Base-by-base conservation (phyloP, 2,888 invertebrate species). In the Amphiduros pacificus region DNA sequence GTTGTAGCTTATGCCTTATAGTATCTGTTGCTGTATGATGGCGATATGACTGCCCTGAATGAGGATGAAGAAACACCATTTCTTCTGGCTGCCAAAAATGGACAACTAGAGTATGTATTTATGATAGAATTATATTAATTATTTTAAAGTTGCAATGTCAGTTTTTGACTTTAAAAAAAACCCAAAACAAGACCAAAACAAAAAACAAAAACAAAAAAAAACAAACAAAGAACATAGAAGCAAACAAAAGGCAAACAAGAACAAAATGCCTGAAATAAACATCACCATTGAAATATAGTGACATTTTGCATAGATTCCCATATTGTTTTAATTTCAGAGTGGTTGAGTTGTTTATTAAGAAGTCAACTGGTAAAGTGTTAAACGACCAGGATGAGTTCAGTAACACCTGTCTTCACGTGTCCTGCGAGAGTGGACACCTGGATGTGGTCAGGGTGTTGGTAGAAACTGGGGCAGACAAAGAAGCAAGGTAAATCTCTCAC, bases 301-400 rank as follows among this genome's bases (percentile, higher is more conserved):
- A n/a, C n/a, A n/a, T n/a, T n/a, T n/a, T n/a, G n/a, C n/a, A n/a
- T n/a, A n/a, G n/a, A n/a, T n/a, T n/a, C n/a, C n/a, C n/a, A n/a
- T n/a, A n/a, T 29, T 52, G n/a, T n/a, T n/a, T n/a, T n/a, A 24
- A 22, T 22, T 17, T n/a, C 36, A 64, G 64, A 26, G 31, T 64
- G 31, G 40, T 55, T 17, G 41, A 59, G 31, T 28, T 29, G 22
- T 51, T 64, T 22, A 26, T 58, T 20, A 20, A 24, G 26, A 48
- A 28, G 24, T 40, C 53, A n/a, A 60, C 44, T 24, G n/a, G n/a
- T n/a, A 62, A 63, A 36, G 49, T 53, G n/a, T 20, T 65, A 14
- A 65, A 63, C 26, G 65, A 65, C 49, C 56, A 62, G 51, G 66
- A 66, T 32, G 66, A 66, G 61, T 54, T 41, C 36, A 64, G 63